Conservation (phyloP, 2,888 invertebrate genomes). For the Alcis repandata region DNA sequence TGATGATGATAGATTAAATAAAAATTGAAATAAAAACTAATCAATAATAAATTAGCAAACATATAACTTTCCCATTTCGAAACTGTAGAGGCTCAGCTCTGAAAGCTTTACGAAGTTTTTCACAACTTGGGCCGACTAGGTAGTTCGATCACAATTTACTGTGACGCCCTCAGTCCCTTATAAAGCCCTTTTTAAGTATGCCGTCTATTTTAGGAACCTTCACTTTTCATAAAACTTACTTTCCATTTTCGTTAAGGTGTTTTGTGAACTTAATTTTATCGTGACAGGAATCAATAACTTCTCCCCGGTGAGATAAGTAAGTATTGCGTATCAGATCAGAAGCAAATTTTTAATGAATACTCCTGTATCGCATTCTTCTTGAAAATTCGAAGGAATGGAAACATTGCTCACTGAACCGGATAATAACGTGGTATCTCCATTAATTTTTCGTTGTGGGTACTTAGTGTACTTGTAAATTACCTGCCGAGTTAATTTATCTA, state of each 20-base stretch:
- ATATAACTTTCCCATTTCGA: conserved; percentile 3
- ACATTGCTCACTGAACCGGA: conserved; percentile 1
- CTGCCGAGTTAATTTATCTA: neutral
- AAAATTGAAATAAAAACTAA: neutral
- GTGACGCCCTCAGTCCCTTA: conserved; percentile 30
- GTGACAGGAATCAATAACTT: conserved; percentile 9
- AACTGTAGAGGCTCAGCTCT: conserved; percentile 6
- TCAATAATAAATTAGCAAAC: neutral
- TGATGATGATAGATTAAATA: neutral
- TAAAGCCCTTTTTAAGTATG: conserved; percentile 35
- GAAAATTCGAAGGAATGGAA: neutral
- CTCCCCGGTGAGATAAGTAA: neutral
- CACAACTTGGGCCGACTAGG: conserved; percentile 22
- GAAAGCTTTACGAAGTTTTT: conserved; percentile 29
- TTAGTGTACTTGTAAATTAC: no score
- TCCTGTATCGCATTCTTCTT: neutral
- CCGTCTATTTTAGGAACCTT: conserved; percentile 19
- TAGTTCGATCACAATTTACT: conserved; percentile 36
- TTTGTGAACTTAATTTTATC: conserved; percentile 9
- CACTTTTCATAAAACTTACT: conserved; percentile 20
- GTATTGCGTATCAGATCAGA: neutral
- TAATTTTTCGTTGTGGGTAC: neutral
- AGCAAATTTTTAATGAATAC: neutral
- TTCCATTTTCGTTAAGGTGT: conserved; percentile 15
- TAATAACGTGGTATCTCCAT: neutral